These are phyloP conservation scores for Diuraphis noxia DNA, from an alignment of 1,140 invertebrate species.

Conservation along the genomic window DNA sequence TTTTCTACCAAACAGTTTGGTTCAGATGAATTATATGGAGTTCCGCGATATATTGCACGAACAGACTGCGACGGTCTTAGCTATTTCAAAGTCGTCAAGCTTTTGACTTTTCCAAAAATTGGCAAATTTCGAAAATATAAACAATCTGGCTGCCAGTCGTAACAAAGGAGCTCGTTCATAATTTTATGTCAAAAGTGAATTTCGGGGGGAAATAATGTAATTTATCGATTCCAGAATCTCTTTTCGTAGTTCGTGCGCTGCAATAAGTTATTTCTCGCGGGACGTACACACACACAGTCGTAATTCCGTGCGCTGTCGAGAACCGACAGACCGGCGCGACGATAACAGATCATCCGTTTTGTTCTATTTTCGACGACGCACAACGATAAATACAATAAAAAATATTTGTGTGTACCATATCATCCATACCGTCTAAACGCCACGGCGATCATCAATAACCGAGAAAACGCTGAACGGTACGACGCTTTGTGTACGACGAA, in stretches of 20 bases:
- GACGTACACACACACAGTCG: background rate
- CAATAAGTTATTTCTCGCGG: background rate
- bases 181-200: background rate
- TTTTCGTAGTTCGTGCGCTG: background rate
- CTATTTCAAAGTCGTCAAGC: background rate
- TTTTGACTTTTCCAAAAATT: background rate
- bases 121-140: no score
- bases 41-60: background rate
- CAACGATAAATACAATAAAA: background rate
- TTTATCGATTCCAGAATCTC: background rate
- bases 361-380: constrained; percentile 14
- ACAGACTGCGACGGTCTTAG: no score
- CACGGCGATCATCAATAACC: background rate
- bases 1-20: background rate
- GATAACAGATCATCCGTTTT: constrained; percentile 9
- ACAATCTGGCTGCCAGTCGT: no score
- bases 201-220: background rate
- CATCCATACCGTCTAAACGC: background rate
- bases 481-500: background rate
- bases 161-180: background rate
- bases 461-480: background rate
- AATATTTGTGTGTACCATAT: background rate
- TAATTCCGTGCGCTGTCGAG: background rate
- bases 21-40: background rate
- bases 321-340: background rate